phyloP scores from a whole-genome alignment of 1,140 invertebrate genomes.

The Solenopsis fugax region DNA sequence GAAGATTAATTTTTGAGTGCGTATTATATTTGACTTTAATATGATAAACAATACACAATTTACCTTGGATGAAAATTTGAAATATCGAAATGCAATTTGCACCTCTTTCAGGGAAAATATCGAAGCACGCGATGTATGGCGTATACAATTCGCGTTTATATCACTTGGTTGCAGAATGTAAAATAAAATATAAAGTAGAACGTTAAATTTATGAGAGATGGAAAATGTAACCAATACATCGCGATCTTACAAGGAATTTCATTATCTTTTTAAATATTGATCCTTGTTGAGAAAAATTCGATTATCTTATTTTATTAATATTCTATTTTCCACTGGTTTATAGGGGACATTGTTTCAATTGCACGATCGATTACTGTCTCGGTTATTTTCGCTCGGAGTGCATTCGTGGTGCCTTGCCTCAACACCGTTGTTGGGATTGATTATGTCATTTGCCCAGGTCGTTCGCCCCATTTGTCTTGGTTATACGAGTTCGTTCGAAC shows the following conservation, averaged over 20 bases:
- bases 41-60: conserved; percentile 17
- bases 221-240: background rate
- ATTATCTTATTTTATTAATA: background rate
- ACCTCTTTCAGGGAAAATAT: conserved; percentile 8
- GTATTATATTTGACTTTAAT: conserved; percentile 17
- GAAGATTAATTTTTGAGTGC: background rate
- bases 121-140: background rate
- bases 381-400: conserved; percentile 5
- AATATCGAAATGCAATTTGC: conserved; percentile 13
- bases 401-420: background rate
- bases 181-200: background rate
- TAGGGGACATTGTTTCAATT: background rate
- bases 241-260: background rate
- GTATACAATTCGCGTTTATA: background rate
- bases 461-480: conserved; percentile 41
- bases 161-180: background rate
- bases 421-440: conserved; percentile 44
- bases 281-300: background rate
- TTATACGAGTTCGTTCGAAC: conserved; percentile 26
- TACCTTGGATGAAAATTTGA: background rate
- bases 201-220: background rate
- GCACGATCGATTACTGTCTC: conserved; percentile 19
- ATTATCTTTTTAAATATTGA: background rate
- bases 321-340: background rate
- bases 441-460: conserved; percentile 43